Conservation (phyloP, 2,797 vertebrate species). For the Myoxocephalus aenaeus region DNA sequence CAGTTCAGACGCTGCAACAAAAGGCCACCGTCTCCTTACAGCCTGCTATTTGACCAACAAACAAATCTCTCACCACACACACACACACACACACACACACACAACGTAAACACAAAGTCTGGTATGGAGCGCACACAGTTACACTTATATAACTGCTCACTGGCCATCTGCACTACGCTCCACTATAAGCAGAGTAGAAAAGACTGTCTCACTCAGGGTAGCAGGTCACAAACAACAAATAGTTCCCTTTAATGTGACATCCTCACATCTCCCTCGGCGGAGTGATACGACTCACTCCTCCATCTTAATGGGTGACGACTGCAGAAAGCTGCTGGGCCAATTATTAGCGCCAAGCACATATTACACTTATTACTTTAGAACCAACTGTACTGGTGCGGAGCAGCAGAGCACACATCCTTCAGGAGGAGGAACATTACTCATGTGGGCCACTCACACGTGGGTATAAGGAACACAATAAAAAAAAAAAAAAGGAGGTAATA, state of each 20-base stretch:
- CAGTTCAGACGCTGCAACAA: neutral
- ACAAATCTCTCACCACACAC: slow-evolving; percentile 27
- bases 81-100: slow-evolving; percentile 4
- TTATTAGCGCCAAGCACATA: slow-evolving; percentile 52
- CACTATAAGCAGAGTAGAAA: too few species aligned
- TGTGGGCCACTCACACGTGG: too few species aligned
- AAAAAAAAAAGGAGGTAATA: too few species aligned
- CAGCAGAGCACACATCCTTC: too few species aligned
- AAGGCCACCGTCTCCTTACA: slow-evolving; percentile 10
- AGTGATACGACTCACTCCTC: slow-evolving; percentile 68
- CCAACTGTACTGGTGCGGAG: neutral
- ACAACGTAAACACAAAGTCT: slow-evolving; percentile 58
- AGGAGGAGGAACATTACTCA: too few species aligned
- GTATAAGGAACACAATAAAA: too few species aligned
- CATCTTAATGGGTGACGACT: slow-evolving; percentile 72
- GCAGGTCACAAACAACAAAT: too few species aligned
- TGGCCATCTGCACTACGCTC: too few species aligned
- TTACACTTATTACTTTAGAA: slow-evolving; percentile 1
- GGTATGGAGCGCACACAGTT: slow-evolving; percentile 19
- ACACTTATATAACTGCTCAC: slow-evolving; percentile 60
- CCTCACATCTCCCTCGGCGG: slow-evolving; percentile 26
- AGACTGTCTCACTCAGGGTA: too few species aligned
- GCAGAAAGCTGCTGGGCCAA: slow-evolving; percentile 65
- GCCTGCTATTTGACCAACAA: slow-evolving; percentile 58
- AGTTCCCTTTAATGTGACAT: too few species aligned